Evolutionary conservation across 2,888 invertebrate genomes (phyloP).

Genomic region (Lymantria dispar): DNA sequence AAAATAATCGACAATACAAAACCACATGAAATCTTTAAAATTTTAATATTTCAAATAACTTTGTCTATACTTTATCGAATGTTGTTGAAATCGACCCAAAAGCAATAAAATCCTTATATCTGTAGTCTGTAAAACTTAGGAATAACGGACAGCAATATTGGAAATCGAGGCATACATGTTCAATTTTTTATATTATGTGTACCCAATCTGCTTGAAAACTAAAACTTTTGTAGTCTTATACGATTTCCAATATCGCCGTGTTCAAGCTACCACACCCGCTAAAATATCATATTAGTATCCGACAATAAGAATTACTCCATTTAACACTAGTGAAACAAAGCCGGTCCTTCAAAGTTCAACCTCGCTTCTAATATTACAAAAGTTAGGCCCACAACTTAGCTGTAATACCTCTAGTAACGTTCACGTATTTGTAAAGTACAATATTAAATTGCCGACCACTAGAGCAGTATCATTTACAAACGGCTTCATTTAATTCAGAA

Average conservation of each 20-base stretch:
- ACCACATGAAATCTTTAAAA: neutral
- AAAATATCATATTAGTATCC: constrained; percentile 26
- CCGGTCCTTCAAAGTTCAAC: constrained; percentile 55
- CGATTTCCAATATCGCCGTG: constrained; percentile 25
- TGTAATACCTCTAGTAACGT: constrained; percentile 43
- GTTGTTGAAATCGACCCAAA: constrained; percentile 16
- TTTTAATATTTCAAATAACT: neutral
- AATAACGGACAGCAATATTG: constrained; percentile 8
- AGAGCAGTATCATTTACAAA: constrained; percentile 12
- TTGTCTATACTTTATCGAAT: neutral
- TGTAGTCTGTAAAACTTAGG: constrained; percentile 2
- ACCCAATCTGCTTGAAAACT: constrained; percentile 5
- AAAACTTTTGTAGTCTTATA: constrained; percentile 6
- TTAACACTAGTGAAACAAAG: constrained; percentile 27
- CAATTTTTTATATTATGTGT: constrained; percentile 1
- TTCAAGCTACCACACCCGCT: constrained; percentile 21
- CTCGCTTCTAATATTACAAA: constrained; percentile 69
- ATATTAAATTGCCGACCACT: constrained; percentile 24
- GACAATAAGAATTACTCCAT: constrained; percentile 31
- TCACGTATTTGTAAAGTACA: constrained; percentile 34
- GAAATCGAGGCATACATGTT: constrained; percentile 6
- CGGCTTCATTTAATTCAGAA: constrained; percentile 15
- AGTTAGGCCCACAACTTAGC: constrained; percentile 58
- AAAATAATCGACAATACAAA: neutral
- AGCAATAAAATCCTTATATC: constrained; percentile 1